Evolutionary conservation across 2,113 vertebrate species (phyloP), one percentile per base, ranked within the genome.

Genomic region (Todiramphus saurophagus): DNA sequence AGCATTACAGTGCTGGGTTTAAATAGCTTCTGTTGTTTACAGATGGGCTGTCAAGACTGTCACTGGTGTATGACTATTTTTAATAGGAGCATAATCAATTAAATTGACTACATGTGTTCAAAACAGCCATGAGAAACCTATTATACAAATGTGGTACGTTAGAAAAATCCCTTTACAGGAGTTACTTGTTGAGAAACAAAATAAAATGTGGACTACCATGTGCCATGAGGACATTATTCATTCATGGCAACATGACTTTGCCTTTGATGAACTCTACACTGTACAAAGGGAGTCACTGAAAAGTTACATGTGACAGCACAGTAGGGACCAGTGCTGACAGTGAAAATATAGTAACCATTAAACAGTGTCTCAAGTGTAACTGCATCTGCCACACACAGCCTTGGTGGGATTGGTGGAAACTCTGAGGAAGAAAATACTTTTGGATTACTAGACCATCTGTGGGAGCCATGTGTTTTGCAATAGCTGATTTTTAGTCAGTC

Each of bases 21-120:
- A 96, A 96, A 96, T 66, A 93, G 89, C 75, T 94, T 97, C 91
- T 96, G 93, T 88, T 96, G 84, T 94, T 94, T 95, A 86, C 96
- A 96, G 92, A 96, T 93, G 90, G 78, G 56, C 87, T 96, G 96
- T 96, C 96, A 93, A 83, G 92, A 70, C 55, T 77, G 75, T 80
- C 84, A 79, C 82, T 93, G 81, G 44, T 90, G 67, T 90, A 91
- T 93, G 93, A 77, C 90, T 94, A 73, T 90, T 97, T 96, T 95
- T 93, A 96, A 96, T 91, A 93, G 93, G 63, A 73, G 63, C 50
- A 80, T 88, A 95, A 97, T 97, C 90, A 96, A 97, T 95, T 96
- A 93, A 94, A 96, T 95, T 94, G 79, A 64, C 73, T 94, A 90
- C 84, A 94, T 92, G 85, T 93, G 84, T 94, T 96, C 67, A 87